Conservation (phyloP, 2,888 invertebrate species). For the Toxonevra muliebris region DNA sequence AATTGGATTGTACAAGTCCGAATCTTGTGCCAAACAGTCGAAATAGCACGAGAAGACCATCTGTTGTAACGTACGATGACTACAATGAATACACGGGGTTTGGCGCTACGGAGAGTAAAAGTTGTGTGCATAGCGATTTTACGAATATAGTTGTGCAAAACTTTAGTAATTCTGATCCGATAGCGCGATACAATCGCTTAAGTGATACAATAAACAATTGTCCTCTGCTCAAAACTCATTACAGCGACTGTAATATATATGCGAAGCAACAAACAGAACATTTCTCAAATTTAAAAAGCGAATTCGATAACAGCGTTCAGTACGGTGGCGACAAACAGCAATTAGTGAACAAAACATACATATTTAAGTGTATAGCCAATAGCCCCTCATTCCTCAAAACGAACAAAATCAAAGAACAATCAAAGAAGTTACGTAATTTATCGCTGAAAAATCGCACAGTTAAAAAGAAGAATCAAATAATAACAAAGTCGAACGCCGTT, state of each 20-base stretch:
- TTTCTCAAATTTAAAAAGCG: conserved; percentile 48
- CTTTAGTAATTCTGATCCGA: conserved; percentile 54
- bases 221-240: conserved; percentile 58
- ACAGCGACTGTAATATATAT: conserved; percentile 61
- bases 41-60: conserved; percentile 46
- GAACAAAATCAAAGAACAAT: conserved; percentile 64
- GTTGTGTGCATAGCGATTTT: conserved; percentile 33
- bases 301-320: conserved; percentile 48
- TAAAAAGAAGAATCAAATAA: conserved; percentile 62
- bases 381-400: conserved; percentile 64
- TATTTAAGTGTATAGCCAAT: conserved; percentile 64
- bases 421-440: conserved; percentile 62
- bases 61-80: conserved; percentile 51
- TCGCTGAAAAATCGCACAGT: conserved; percentile 60
- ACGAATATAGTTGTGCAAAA: conserved; percentile 51
- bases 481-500: conserved; percentile 63
- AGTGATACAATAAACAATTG: conserved; percentile 23
- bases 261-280: conserved; percentile 55
- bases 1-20: conserved; percentile 42
- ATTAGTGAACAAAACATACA: conserved; percentile 62
- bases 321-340: conserved; percentile 58
- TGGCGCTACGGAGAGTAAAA: conserved; percentile 17
- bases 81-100: conserved; percentile 19
- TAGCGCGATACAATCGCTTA: conserved; percentile 48
- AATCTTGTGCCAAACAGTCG: conserved; percentile 49